A percentile compares a stretch with the other conserved stretches of the same genome.
These are phyloP conservation scores for Mus spicilegus DNA, from an alignment of 2,113 vertebrate species.

Conservation along the genomic window DNA sequence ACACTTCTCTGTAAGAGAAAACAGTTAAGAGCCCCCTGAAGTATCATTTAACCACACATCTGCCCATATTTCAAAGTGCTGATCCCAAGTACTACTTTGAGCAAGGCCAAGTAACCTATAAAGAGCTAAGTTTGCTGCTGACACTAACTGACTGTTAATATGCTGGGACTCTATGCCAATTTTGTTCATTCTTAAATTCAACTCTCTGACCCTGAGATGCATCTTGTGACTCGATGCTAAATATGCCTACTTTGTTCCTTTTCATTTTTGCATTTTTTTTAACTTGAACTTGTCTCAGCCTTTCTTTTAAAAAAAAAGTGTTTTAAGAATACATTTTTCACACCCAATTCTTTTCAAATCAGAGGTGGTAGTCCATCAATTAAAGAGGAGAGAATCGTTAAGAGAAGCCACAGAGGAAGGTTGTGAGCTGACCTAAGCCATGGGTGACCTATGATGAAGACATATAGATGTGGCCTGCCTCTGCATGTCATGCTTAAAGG, in stretches of 20 bases:
- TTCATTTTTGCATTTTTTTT: not conserved
- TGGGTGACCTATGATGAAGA: not conserved
- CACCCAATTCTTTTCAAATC: not conserved
- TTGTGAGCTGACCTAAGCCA: not conserved
- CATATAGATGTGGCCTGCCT: fast-evolving
- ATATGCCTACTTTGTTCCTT: not conserved
- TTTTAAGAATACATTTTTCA: not conserved
- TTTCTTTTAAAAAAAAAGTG: not conserved
- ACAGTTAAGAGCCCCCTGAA: not conserved
- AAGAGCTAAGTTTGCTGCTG: not conserved
- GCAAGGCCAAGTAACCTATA: not conserved
- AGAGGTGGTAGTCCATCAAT: not conserved
- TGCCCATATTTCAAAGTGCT: not conserved
- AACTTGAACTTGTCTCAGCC: not conserved
- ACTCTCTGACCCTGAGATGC: not conserved
- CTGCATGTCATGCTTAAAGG: not conserved
- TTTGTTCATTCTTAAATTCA: not conserved
- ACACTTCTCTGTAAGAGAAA: not conserved
- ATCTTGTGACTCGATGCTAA: not conserved
- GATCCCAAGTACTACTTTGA: not conserved
- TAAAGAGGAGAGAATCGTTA: not conserved
- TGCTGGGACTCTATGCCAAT: not conserved
- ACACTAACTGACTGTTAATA: too few species aligned
- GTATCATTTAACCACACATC: not conserved
- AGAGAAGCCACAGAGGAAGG: not conserved